phyloP scores from a whole-genome alignment of 2,113 vertebrate genomes.

The Coryphaenoides rupestris region DNA sequence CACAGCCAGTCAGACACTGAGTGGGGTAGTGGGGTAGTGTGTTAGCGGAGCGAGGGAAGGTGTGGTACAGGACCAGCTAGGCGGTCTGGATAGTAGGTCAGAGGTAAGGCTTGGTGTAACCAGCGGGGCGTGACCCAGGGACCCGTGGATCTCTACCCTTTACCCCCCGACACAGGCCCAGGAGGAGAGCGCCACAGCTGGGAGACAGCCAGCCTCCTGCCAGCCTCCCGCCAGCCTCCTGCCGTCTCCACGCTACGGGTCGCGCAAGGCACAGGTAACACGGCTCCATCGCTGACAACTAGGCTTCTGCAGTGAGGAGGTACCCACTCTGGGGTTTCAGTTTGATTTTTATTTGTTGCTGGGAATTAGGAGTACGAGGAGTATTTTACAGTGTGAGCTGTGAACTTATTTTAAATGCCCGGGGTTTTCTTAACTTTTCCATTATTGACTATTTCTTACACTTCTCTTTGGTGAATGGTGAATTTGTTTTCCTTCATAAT shows the following conservation, averaged over 20 bases:
- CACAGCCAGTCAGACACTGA: conserved; percentile 10
- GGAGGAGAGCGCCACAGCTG: conserved; percentile 25
- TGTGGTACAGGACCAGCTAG: conserved; percentile 43
- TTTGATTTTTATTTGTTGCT: no score
- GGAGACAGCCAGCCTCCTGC: conserved; percentile 19
- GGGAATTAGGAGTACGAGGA: no score
- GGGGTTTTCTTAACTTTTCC: no score
- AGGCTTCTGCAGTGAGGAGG: no score
- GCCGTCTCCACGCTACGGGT: conserved; percentile 19
- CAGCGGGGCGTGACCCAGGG: conserved; percentile 22
- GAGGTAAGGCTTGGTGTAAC: conserved; percentile 29
- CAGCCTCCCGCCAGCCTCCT: no score
- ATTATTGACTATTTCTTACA: no score
- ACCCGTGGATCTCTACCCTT: conserved; percentile 8
- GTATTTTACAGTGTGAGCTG: no score
- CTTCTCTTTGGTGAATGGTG: no score
- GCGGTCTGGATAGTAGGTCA: conserved; percentile 36
- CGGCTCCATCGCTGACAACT: conserved; percentile 18
- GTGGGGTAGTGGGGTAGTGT: conserved; percentile 46
- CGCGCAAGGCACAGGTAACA: conserved; percentile 47
- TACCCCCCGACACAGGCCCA: conserved; percentile 2
- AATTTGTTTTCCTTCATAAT: no score
- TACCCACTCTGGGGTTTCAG: no score
- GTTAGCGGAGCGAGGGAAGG: conserved; percentile 41
- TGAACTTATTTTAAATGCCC: no score